Evolutionary conservation across 2,797 vertebrate species (phyloP).

Genomic region (Perodicticus potto): DNA sequence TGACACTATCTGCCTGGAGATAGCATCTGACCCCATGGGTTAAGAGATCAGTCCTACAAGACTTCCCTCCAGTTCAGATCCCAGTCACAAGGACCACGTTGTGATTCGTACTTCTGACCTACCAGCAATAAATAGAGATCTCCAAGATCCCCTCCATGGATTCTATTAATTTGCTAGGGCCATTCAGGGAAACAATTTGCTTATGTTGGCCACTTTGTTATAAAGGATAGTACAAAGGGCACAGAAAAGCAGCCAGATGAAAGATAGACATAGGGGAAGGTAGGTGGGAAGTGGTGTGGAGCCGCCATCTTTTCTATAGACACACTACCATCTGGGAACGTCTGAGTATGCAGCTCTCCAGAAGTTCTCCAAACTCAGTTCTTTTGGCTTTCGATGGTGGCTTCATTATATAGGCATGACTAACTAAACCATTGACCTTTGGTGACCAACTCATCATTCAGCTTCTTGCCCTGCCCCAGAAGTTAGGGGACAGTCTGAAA

Average conservation of each 20-base stretch:
- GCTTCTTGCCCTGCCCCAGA: background rate
- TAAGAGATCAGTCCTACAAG: background rate
- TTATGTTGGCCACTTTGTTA: background rate
- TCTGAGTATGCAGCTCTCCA: background rate
- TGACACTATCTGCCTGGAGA: background rate
- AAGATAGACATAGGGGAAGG: background rate
- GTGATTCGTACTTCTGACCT: background rate
- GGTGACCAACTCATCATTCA: background rate
- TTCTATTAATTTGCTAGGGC: background rate
- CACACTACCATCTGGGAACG: background rate
- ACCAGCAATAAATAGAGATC: background rate
- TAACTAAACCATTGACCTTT: background rate
- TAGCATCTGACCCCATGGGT: background rate
- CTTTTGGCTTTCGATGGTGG: background rate
- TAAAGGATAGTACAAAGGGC: background rate
- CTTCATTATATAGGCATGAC: background rate
- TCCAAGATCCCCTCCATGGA: background rate
- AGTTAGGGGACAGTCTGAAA: background rate
- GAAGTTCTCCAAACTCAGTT: background rate
- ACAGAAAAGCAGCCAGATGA: background rate
- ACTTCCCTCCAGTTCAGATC: background rate
- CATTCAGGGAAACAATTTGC: background rate
- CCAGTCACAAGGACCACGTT: background rate
- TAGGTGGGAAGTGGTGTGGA: too few species aligned
- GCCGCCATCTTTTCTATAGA: background rate